Base-by-base conservation (phyloP, 2,888 invertebrate species). In the Harpalus rufipes region DNA sequence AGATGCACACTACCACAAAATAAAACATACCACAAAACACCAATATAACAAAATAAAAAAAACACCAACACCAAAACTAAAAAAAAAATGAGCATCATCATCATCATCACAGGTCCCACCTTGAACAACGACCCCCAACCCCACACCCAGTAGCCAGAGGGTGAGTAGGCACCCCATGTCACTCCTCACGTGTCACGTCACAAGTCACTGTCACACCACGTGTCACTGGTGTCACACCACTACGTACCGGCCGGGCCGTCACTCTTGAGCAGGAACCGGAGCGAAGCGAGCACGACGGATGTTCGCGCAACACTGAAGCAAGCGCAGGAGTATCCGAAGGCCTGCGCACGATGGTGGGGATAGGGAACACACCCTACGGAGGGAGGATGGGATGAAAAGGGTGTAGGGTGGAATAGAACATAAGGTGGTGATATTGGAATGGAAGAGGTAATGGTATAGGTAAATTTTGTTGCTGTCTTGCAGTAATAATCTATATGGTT, bases 81-180 rank as follows among this genome's bases (percentile, higher is more conserved):
- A 51, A 51, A 51, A 51, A 51, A 51, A 51, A 51, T 3, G 6
- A 44, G 1, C 61, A 61, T 18, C 16, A 16, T 7, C 61, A 61
- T 10, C 16, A 61, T 61, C n/a, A 61, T 16, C 21, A 58, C 61
- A 61, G 61, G 61, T 61, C 18, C 21, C 61, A 21, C 61, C 44
- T 51, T 51, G 44, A 12, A 8, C 8, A 10, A 51, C 10, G 10
- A 51, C 44, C 44, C 10, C 44, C 12, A 51, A 12, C 10, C 44
- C 44, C 44, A 51, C 10, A 8, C 10, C 44, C 1, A 51, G 12
- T 8, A 51, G 44, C 10, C 44, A 51, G 12, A 51, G 44, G 44
- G 12, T 51, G 44, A 8, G 12, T 12, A 8, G 8, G 44, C 44
- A 51, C 44, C 44, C 44, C 44, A 51, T 51, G 44, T 51, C 44